Percentiles rank a stretch among this genome's conserved stretches.
Evolutionary conservation across 1,140 invertebrate genomes (phyloP).

Genomic region (Dendroctonus ponderosae): DNA sequence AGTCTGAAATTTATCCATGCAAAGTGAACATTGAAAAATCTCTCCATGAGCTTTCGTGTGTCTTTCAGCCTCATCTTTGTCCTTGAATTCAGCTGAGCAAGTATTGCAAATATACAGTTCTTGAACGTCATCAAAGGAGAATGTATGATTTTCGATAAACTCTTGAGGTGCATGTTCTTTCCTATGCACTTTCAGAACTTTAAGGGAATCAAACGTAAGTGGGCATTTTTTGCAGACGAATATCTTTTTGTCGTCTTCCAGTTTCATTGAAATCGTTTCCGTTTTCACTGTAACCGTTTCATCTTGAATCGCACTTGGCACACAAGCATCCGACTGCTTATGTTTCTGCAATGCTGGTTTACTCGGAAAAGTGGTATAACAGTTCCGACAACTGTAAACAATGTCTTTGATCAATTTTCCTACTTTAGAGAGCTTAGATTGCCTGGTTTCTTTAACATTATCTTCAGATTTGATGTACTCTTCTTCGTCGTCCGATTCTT

Average conservation of each 20-base stretch:
- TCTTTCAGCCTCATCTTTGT: slow-evolving; percentile 37
- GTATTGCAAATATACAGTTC: slow-evolving; percentile 43
- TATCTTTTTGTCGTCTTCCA: slow-evolving; percentile 9
- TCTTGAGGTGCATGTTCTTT: slow-evolving; percentile 33
- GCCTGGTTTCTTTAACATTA: neutral
- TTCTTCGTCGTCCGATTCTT: slow-evolving; percentile 10
- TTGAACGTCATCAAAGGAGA: slow-evolving; percentile 37
- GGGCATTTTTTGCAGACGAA: slow-evolving; percentile 40
- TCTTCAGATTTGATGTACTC: neutral
- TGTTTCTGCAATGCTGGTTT: neutral
- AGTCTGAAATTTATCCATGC: slow-evolving; percentile 39
- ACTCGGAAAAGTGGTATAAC: neutral
- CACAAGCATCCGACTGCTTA: neutral
- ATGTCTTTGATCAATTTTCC: neutral
- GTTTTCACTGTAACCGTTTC: no score
- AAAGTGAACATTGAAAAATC: slow-evolving; percentile 37
- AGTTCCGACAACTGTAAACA: slow-evolving; percentile 5
- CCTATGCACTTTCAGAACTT: slow-evolving; percentile 33
- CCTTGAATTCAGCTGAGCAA: slow-evolving; percentile 40
- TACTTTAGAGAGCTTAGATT: neutral
- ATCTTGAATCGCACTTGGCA: no score
- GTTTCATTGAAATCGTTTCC: neutral
- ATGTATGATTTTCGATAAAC: slow-evolving; percentile 34
- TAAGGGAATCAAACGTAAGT: slow-evolving; percentile 22
- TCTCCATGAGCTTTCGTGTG: slow-evolving; percentile 40